phyloP scores from a whole-genome alignment of 2,797 vertebrate genomes.

The Chiloscyllium punctatum region DNA sequence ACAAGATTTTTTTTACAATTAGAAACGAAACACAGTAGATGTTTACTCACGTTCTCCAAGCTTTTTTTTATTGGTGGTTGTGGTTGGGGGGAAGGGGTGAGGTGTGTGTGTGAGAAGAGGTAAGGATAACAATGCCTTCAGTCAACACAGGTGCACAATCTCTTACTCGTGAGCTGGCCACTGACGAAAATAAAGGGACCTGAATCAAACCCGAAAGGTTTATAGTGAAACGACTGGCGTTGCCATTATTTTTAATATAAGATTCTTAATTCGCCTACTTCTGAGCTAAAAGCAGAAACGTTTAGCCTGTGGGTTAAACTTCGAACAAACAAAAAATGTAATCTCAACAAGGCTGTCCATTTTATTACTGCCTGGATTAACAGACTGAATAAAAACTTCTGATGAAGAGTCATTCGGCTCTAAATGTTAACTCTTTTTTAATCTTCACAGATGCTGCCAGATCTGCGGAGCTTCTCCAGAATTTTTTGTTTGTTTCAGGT shows the following conservation, averaged over 20 bases:
- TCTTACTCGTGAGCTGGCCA: neutral
- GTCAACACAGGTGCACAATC: constrained; percentile 57
- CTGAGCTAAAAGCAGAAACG: neutral
- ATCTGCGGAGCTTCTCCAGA: too few species aligned
- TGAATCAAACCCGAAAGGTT: neutral
- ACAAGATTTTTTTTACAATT: neutral
- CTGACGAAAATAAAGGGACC: neutral
- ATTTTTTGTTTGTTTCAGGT: too few species aligned
- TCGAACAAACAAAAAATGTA: neutral
- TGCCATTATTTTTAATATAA: neutral
- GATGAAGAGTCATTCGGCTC: too few species aligned
- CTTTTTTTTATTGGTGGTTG: too few species aligned
- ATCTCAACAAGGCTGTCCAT: neutral
- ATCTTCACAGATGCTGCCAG: too few species aligned
- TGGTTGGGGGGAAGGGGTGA: too few species aligned
- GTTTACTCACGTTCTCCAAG: neutral
- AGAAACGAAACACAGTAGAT: constrained; percentile 13
- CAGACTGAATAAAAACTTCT: too few species aligned
- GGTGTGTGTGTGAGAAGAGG: neutral
- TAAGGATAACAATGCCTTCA: constrained; percentile 44
- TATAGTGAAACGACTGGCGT: neutral
- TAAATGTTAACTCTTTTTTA: too few species aligned
- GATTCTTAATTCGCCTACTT: neutral
- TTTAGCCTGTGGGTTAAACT: neutral
- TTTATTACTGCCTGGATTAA: neutral